A percentile compares a stretch with the other conserved stretches of the same genome.
These are phyloP conservation scores for Troides oblongomaculatus DNA, from an alignment of 2,888 invertebrate species.

Conservation along the genomic window DNA sequence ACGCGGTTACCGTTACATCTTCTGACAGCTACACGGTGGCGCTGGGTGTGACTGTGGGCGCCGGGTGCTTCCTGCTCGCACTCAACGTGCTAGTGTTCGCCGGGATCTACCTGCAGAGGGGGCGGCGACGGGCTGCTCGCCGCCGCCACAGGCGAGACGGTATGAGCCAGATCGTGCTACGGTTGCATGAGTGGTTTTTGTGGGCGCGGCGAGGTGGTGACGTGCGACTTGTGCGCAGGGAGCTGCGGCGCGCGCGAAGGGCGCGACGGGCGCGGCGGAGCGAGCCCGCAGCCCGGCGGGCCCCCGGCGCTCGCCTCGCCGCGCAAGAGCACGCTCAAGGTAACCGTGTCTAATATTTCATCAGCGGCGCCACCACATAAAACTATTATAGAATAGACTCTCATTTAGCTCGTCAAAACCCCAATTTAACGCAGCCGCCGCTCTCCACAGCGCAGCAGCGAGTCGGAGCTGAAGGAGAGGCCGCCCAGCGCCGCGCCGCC, in stretches of 20 bases:
- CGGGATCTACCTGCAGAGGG: slow-evolving; percentile 87
- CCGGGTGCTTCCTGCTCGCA: slow-evolving; percentile 85
- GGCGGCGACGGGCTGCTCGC: slow-evolving; percentile 68
- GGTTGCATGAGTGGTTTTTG: neutral
- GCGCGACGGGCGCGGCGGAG: slow-evolving; percentile 42
- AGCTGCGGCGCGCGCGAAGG: slow-evolving; percentile 54
- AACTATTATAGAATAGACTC: too few relatives aligned
- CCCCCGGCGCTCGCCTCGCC: slow-evolving; percentile 55
- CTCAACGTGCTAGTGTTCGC: slow-evolving; percentile 88
- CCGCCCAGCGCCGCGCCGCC: slow-evolving; percentile 62
- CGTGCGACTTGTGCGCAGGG: slow-evolving; percentile 40
- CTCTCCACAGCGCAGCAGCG: slow-evolving; percentile 78
- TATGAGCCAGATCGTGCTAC: slow-evolving; percentile 28
- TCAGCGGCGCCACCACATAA: neutral
- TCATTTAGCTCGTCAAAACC: neutral
- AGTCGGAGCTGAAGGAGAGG: slow-evolving; percentile 70
- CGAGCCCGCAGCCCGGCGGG: slow-evolving; percentile 42
- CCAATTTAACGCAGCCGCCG: slow-evolving; percentile 54
- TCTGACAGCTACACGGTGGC: slow-evolving; percentile 85
- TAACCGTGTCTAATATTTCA: slow-evolving; percentile 51
- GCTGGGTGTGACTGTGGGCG: slow-evolving; percentile 87
- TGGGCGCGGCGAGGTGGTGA: too few relatives aligned
- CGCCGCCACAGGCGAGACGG: slow-evolving; percentile 58
- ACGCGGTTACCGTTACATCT: neutral
- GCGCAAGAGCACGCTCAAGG: slow-evolving; percentile 71